Evolutionary conservation across 2,888 invertebrate genomes (phyloP).

Genomic region (Lissonota sp.): DNA sequence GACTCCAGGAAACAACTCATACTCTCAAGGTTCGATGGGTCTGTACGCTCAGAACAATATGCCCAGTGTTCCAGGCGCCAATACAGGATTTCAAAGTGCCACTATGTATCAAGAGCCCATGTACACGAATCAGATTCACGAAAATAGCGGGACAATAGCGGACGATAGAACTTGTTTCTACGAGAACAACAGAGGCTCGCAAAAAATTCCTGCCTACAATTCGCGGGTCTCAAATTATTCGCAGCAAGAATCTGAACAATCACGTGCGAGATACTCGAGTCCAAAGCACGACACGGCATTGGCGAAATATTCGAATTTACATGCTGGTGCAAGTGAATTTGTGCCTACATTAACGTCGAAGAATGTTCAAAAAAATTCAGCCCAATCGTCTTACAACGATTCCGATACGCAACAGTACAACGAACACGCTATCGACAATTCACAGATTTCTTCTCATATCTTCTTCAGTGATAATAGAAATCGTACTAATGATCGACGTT

Average conservation of each 20-base stretch:
- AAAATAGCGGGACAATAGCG: background rate
- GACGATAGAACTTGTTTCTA: slow-evolving; percentile 41
- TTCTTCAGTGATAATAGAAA: slow-evolving; percentile 65
- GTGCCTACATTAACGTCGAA: slow-evolving; percentile 83
- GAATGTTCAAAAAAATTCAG: slow-evolving; percentile 28
- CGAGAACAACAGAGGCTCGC: slow-evolving; percentile 57
- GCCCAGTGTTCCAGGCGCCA: slow-evolving; percentile 8
- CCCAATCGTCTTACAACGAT: slow-evolving; percentile 28
- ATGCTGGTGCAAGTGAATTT: slow-evolving; percentile 86
- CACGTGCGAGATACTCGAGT: slow-evolving; percentile 12
- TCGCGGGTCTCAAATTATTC: slow-evolving; percentile 9
- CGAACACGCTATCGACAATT: slow-evolving; percentile 32
- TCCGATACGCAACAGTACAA: slow-evolving; percentile 35
- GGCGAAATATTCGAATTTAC: slow-evolving; percentile 84
- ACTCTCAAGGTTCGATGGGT: slow-evolving; percentile 50
- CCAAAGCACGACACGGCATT: slow-evolving; percentile 19
- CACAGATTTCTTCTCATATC: slow-evolving; percentile 54
- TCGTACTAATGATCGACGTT: slow-evolving; percentile 58
- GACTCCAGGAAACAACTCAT: slow-evolving; percentile 41
- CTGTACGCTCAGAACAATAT: slow-evolving; percentile 53
- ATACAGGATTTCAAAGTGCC: slow-evolving; percentile 38
- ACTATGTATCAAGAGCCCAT: slow-evolving; percentile 48
- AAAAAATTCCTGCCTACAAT: slow-evolving; percentile 52
- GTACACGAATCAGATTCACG: background rate
- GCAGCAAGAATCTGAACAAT: slow-evolving; percentile 5